Evolutionary conservation across 2,888 invertebrate species (phyloP).

Genomic region (Athalia cordata): DNA sequence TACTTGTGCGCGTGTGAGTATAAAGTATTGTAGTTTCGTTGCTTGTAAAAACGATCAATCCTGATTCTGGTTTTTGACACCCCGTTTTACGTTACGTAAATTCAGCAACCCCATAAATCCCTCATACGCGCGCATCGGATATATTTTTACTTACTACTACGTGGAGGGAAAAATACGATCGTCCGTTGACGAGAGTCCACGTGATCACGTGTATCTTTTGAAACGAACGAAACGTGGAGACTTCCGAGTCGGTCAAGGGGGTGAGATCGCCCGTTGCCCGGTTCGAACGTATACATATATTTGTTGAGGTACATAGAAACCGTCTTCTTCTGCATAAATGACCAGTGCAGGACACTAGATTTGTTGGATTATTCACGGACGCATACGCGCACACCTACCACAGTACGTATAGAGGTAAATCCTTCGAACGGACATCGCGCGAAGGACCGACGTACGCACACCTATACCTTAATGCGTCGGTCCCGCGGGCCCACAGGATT

Average conservation of each 20-base stretch:
- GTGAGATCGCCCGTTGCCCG: not conserved
- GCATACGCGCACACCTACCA: not conserved
- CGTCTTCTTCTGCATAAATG: conserved; percentile 23
- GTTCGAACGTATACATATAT: no score
- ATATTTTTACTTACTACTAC: no score
- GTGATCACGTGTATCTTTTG: no score
- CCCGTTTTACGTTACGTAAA: not conserved
- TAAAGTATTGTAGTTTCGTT: not conserved
- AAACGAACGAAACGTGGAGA: not conserved
- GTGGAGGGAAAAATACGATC: not conserved
- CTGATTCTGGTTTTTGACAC: conserved; percentile 32
- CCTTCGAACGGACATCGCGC: not conserved
- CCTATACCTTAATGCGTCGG: no score
- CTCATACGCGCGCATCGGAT: not conserved
- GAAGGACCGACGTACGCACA: not conserved
- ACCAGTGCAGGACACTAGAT: conserved; percentile 26
- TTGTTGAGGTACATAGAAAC: not conserved
- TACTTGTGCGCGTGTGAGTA: no score
- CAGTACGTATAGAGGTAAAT: not conserved
- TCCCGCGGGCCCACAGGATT: conserved; percentile 47
- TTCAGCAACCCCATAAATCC: not conserved
- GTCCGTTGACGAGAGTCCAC: no score
- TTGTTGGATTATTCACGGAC: not conserved
- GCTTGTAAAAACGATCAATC: not conserved
- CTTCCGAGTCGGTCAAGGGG: not conserved